Evolutionary conservation across 35 echinoderm and acorn worm genomes (phyloP), one percentile per base, ranked within the genome.

Genomic region (Amphiura filiformis): DNA sequence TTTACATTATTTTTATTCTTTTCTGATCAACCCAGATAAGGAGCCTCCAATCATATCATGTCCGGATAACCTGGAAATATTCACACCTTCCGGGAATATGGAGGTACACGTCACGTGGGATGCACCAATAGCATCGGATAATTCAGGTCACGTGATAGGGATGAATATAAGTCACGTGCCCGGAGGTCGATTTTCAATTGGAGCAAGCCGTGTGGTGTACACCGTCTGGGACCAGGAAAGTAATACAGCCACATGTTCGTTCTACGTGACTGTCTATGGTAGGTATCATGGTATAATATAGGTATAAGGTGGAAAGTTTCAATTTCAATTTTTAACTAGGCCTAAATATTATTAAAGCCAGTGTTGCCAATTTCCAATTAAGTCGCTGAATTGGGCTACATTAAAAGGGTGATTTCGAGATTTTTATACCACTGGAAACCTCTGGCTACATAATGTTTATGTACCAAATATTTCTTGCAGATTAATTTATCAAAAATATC

Each of bases 211-310:
- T 22, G 83, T 85, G 12, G 64, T 23, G 20, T 85, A 85, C 56
- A 85, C 83, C 18, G 83, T 40, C 31, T 36, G 32, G 83, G 83
- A 85, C 56, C 83, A 7, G n/a, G 83, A 47, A 22, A 56, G 83
- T 11, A 85, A 85, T 65, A 85, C 56, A 1, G 83, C 49, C n/a
- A 70, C 32, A 30, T 85, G 83, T 61, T 20, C 47, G 15, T 85
- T 85, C 56, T 36, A 85, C 56, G 83, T 85, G 56, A 70, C 56
- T 22, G 56, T 70, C 34, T 42, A 52, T 1, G 81, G 81, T 83
- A 32, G 38, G 42, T 32, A 39, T 28, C 31, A 1, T 81, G 61
- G 28, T 70, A 70, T 70, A 70, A 13, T 11, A 23, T 70, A 13
- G 28, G 61, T 70, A 13, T 4, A 70, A 4, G 61, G 26, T 70